Evolutionary conservation across 2,888 invertebrate genomes (phyloP).

Genomic region (Hanleya hanleyi): DNA sequence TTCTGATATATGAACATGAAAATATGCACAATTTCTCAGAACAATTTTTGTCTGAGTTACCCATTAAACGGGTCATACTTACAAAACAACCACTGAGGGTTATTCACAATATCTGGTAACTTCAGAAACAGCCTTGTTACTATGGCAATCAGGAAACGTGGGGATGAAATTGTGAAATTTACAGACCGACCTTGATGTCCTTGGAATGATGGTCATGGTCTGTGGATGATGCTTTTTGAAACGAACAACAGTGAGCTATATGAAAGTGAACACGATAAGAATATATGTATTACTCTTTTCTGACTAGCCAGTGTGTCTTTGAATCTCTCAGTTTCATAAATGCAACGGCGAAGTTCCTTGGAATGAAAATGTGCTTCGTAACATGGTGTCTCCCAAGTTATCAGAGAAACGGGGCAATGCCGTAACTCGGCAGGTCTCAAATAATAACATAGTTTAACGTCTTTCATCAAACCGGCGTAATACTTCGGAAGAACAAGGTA

Average conservation of each 20-base stretch:
- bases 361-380: not conserved
- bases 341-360: not conserved
- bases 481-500: too few species aligned
- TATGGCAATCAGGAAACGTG: not conserved
- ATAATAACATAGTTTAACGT: not conserved
- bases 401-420: not conserved
- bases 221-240: too few species aligned
- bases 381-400: conserved; percentile 1
- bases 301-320: not conserved
- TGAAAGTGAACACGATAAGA: too few species aligned
- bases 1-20: too few species aligned
- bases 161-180: too few species aligned
- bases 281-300: not conserved
- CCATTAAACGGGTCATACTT: not conserved
- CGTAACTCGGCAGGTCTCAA: not conserved
- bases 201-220: too few species aligned
- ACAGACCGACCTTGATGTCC: too few species aligned
- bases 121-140: conserved; percentile 1
- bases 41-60: too few species aligned
- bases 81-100: not conserved
- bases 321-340: not conserved
- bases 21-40: too few species aligned
- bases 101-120: conserved; percentile 6
- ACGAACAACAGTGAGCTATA: too few species aligned
- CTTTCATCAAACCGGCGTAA: too few species aligned